Evolutionary conservation across 53 echinoderm and acorn worm genomes (phyloP), one percentile per base, ranked within the genome.

Genomic region (Mesocentrotus franciscanus): DNA sequence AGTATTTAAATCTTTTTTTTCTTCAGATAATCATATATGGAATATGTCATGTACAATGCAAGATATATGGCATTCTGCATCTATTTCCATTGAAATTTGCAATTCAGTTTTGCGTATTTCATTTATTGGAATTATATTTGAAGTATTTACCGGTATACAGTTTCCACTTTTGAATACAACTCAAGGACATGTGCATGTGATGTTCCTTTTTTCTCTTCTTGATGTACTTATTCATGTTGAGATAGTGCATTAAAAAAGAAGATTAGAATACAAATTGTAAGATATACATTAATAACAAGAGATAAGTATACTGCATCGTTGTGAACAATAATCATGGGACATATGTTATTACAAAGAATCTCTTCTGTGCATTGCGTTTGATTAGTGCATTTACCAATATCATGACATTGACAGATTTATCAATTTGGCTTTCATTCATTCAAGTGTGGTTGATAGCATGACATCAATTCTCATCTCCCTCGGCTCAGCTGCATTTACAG

Each of bases 401-500:
- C 6, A 49, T 74, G 30, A 74, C 74, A 74, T 74, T 74, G 12
- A 74, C 9, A 74, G 9, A 32, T 30, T 74, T 18, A 30, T 74
- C 29, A 74, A 74, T 74, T 74, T 74, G 74, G 74, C 74, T 74
- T 74, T 30, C 74, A 30, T n/a, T n/a, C n/a, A n/a, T 12, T 85
- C 56, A 10, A 22, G 20, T 85, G 35, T 42, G 85, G 55, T 85
- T 32, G 20, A 17, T 85, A 85, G 85, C 85, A 85, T 42, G 17
- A 85, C 85, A 85, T 85, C 85, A 55, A 55, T 49, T 85, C 42
- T 56, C 56, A 24, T 85, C 1, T 49, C 13, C 16, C 85, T 55
- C 22, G n/a, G 20, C 55, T 85, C 85, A 85, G 85, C 85, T 85
- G 85, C 85, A 32, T 26, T 22, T 85, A 85, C 56, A 42, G n/a